These are phyloP conservation scores for Xestia c-nigrum DNA, from an alignment of 2,888 invertebrate genomes.

Conservation along the genomic window DNA sequence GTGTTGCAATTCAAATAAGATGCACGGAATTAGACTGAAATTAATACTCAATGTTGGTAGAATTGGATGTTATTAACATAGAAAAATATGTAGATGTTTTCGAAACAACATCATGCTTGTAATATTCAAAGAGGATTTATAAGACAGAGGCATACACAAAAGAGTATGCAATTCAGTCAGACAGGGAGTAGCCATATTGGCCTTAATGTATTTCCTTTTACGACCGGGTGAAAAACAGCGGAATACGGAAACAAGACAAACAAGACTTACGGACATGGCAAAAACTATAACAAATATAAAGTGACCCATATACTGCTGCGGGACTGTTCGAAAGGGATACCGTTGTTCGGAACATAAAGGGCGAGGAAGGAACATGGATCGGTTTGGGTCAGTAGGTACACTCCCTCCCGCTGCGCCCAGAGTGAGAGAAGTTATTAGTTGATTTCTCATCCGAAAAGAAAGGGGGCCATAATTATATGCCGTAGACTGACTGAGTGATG, in stretches of 20 bases:
- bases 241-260: background rate
- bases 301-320: no score
- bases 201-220: no score
- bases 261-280: background rate
- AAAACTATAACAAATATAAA: background rate
- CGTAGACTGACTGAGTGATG: background rate
- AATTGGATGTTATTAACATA: conserved; percentile 11
- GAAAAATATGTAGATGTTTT: background rate
- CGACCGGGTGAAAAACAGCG: background rate
- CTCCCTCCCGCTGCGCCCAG: no score
- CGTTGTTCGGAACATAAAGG: no score
- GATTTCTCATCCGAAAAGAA: no score
- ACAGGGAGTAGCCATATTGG: background rate
- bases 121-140: background rate
- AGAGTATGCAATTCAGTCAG: background rate
- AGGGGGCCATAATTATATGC: background rate
- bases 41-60: conserved; percentile 3
- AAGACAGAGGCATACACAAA: background rate
- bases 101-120: background rate
- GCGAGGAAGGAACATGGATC: no score
- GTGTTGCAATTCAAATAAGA: conserved; percentile 62
- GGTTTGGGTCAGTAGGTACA: no score
- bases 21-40: conserved; percentile 39
- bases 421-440: no score
- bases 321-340: no score